These are phyloP conservation scores for Pangasius krempfi DNA, from an alignment of 2,797 vertebrate genomes.

Conservation along the genomic window DNA sequence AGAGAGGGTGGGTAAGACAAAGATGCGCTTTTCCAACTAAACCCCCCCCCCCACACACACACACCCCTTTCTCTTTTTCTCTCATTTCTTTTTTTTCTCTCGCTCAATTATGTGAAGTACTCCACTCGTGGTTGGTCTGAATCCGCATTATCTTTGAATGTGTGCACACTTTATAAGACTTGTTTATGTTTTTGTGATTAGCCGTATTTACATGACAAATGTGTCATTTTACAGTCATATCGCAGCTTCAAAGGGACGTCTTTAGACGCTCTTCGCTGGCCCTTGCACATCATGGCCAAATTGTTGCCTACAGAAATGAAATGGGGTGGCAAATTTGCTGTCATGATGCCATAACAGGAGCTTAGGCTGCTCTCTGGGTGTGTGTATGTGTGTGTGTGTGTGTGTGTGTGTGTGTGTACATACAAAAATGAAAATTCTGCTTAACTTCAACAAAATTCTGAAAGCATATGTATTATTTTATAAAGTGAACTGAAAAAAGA, in stretches of 20 bases:
- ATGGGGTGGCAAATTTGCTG: background rate
- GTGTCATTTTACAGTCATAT: slow-evolving; percentile 67
- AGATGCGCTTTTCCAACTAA: slow-evolving; percentile 48
- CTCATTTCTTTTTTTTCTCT: slow-evolving; percentile 15
- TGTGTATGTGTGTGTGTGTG: too few relatives aligned
- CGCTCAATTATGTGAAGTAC: slow-evolving; percentile 44
- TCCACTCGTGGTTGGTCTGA: slow-evolving; percentile 41
- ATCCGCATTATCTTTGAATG: slow-evolving; percentile 46
- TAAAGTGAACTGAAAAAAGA: background rate
- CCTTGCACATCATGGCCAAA: background rate
- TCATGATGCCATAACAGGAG: background rate
- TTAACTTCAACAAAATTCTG: background rate
- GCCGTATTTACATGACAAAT: slow-evolving; percentile 59
- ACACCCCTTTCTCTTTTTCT: background rate
- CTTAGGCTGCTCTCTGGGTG: background rate
- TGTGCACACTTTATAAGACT: slow-evolving; percentile 70
- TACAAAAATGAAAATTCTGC: background rate
- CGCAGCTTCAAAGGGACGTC: slow-evolving; percentile 67
- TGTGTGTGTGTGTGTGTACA: background rate
- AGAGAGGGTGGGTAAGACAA: slow-evolving; percentile 30
- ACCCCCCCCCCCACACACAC: background rate
- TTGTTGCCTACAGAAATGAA: slow-evolving; percentile 20
- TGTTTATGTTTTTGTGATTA: slow-evolving; percentile 54
- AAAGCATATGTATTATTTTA: background rate
- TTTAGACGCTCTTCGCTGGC: slow-evolving; percentile 37